Evolutionary conservation across 1,140 invertebrate genomes (phyloP), one percentile per base, ranked within the genome.

Genomic region (Asobara japonica): DNA sequence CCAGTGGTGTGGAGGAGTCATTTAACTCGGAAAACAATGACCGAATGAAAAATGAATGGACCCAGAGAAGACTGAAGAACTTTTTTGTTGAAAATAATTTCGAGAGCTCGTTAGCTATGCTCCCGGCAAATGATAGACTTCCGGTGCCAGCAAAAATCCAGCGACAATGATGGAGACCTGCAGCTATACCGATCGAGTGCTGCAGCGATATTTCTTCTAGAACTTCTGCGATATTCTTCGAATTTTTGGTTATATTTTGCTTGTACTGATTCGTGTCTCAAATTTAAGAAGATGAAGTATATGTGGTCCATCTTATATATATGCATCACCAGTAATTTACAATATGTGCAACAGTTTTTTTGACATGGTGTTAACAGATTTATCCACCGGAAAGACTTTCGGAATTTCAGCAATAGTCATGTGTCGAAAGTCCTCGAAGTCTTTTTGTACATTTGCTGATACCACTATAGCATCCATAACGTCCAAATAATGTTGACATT

Each of bases 21-120:
- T 64, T 62, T 27, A 38, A 69, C 18, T 18, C n/a, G 13, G 3
- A 61, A 45, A 70, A 66, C 64, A 66, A 66, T 41, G 62, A 3
- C 29, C n/a, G 2, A 48, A 41, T 48, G 64, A 29, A 0, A 66
- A 22, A 66, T 38, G 31, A 29, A 13, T 29, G 16, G 7, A 20
- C 0, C 2, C 6, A 56, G 51, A 10, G 22, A 56, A 22, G 25
- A 56, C 22, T 27, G 8, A 18, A 56, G 51, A 56, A 56, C 18
- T 25, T 25, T 22, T 51, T 2, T 56, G 5, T 56, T 22, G 51
- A 27, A 25, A 56, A 56, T 27, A 13, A 22, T 25, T 27, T 56
- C 20, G 51, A 56, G 45, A 51, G n/a, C 20, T 56, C 22, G 22
- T 56, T 56, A 56, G 20, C 8, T 27, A 8, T 56, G 18, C 8